These are phyloP conservation scores for Leucosticte australis DNA, from an alignment of 2,113 vertebrate genomes.

Conservation along the genomic window DNA sequence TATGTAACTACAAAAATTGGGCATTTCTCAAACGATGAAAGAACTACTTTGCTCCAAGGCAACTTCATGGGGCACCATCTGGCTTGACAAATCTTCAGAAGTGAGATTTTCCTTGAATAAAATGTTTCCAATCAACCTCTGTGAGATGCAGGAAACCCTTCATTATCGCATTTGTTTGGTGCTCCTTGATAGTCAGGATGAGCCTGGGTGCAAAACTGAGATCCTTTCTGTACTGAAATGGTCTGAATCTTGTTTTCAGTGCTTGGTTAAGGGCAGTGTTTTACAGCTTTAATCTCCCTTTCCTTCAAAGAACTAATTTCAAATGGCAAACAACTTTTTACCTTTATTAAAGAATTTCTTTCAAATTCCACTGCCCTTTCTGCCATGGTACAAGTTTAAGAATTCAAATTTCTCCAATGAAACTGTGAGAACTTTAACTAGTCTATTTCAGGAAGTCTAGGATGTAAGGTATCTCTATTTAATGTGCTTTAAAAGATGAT, in stretches of 20 bases:
- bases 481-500: background rate
- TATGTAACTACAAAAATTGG: background rate
- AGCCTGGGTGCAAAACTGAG: background rate
- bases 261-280: background rate
- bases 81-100: constrained; percentile 25
- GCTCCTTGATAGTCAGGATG: background rate
- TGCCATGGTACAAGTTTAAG: background rate
- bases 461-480: background rate
- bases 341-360: background rate
- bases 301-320: background rate
- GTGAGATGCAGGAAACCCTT: background rate
- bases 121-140: background rate
- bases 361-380: background rate
- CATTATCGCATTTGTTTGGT: fast-evolving
- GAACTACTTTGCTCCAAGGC: background rate
- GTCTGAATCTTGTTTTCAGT: background rate
- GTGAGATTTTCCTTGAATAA: constrained; percentile 19
- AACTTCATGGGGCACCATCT: constrained; percentile 28
- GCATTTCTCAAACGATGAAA: background rate
- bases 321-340: background rate
- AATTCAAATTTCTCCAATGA: background rate
- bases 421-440: background rate
- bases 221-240: background rate
- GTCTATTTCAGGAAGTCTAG: background rate
- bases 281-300: background rate